Evolutionary conservation across 2,113 vertebrate species (phyloP), one percentile per base, ranked within the genome.

Genomic region (Tor tambroides): DNA sequence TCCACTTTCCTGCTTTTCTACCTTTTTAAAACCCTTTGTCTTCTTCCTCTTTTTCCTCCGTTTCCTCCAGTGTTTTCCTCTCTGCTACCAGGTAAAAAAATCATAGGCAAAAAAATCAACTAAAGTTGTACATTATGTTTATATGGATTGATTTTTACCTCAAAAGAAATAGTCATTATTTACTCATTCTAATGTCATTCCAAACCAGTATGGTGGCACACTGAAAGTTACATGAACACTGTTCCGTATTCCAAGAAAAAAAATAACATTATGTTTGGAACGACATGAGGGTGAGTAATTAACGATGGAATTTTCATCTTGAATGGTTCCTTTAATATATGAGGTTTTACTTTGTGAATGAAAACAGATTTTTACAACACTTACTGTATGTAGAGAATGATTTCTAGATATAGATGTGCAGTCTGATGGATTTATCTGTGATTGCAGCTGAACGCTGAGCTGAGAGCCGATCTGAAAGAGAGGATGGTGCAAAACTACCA

Each of bases 401-500:
- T n/a, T 41, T 19, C 2, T n/a, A 6, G 10, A 43, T 74, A 1
- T 5, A 46, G 35, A 15, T 49, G 10, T 46, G 72, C 67, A 9
- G 1, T 19, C 79, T 74, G 46, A 38, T 74, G 76, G n/a, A n/a
- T 30, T 54, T 71, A 11, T 61, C 80, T 79, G 85, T 49, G 38
- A 90, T 35, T 80, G 79, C 92, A 99, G 98, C 91, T 99, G 93
- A 97, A 96, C 83, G 89, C 94, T 1, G 97, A 98, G 85, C 95
- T 99, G 89, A 97, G 96, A 91, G 93, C 96, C 28, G 96, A 97
- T 88, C 91, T 99, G 91, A 97, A 96, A 92, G 93, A 91, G 85
- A 98, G 96, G 80, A 98, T 99, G 97, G 96, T 95, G 87, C 93
- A 96, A 92, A 97, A 94, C 87, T 99, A 99, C 92, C 91, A 91